A percentile compares a stretch with the other conserved stretches of the same genome.
Evolutionary conservation across 2,888 invertebrate species (phyloP).

Genomic region (Tyria jacobaeae): DNA sequence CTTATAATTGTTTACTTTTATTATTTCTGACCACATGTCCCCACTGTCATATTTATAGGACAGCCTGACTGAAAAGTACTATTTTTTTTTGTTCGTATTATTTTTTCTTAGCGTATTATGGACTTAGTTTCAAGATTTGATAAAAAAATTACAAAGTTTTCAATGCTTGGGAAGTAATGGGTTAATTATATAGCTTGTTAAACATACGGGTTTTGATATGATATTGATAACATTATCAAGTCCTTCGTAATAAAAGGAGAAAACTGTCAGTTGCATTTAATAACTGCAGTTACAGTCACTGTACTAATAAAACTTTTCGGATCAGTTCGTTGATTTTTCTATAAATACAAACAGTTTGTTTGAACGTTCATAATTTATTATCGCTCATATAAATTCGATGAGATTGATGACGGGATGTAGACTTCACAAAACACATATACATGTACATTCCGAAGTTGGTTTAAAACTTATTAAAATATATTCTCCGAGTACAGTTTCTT

Average conservation of each 20-base stretch:
- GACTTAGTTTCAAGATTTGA: too few species aligned
- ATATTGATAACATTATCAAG: neutral
- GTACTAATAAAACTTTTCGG: constrained; percentile 1
- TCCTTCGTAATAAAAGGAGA: too few species aligned
- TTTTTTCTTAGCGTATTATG: too few species aligned
- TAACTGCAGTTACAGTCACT: too few species aligned
- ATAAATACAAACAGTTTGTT: constrained; percentile 11
- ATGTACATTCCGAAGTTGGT: constrained; percentile 2
- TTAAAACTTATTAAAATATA: constrained; percentile 13
- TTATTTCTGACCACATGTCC: too few species aligned
- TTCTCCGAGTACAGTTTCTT: neutral
- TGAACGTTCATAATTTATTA: constrained; percentile 30
- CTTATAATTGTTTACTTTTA: too few species aligned
- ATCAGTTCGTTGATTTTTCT: neutral
- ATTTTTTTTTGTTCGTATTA: too few species aligned
- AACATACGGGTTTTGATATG: neutral
- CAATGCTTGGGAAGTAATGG: too few species aligned
- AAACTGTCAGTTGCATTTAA: neutral
- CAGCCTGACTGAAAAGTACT: too few species aligned
- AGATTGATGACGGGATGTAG: constrained; percentile 33
- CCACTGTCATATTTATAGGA: too few species aligned
- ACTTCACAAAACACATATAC: constrained; percentile 8
- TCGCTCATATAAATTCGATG: constrained; percentile 27
- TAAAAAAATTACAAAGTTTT: too few species aligned
- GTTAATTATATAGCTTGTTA: too few species aligned